Conservation (phyloP, 1,140 invertebrate species). For the Globodera rostochiensis region DNA sequence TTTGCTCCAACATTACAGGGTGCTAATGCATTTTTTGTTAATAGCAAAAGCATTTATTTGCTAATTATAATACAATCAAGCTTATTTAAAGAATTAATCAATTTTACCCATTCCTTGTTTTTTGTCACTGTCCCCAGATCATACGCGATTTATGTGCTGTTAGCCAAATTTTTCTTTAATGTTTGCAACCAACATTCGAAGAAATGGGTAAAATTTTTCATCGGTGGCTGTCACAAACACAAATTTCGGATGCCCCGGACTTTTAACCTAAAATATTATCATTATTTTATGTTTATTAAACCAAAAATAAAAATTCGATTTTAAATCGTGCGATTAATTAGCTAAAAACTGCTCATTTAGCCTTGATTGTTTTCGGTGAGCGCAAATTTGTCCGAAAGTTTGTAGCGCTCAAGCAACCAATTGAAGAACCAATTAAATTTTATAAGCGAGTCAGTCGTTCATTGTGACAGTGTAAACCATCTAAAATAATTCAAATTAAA, state of each 20-base stretch:
- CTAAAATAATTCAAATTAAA: neutral
- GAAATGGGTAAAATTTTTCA: neutral
- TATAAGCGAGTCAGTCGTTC: neutral
- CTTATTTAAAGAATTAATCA: too few relatives aligned
- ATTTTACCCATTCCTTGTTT: too few relatives aligned
- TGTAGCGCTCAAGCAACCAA: neutral
- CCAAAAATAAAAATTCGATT: too few relatives aligned
- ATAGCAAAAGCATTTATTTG: too few relatives aligned
- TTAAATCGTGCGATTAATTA: too few relatives aligned
- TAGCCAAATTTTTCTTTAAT: too few relatives aligned
- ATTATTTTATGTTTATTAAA: too few relatives aligned
- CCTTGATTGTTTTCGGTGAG: neutral
- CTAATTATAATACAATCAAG: too few relatives aligned
- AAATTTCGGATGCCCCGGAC: neutral
- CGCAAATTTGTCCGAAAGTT: slow-evolving; percentile 1
- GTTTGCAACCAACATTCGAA: neutral
- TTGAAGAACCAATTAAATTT: neutral
- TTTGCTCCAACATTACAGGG: too few relatives aligned
- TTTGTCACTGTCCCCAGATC: slow-evolving; percentile 19
- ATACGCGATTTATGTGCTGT: slow-evolving; percentile 22
- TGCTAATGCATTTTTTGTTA: too few relatives aligned
- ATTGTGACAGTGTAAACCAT: neutral
- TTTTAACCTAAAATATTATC: neutral
- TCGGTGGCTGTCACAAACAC: neutral
- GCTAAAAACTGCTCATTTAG: too few relatives aligned